Base-by-base conservation (phyloP, 1,140 invertebrate species). In the Rhagoletis pomonella region DNA sequence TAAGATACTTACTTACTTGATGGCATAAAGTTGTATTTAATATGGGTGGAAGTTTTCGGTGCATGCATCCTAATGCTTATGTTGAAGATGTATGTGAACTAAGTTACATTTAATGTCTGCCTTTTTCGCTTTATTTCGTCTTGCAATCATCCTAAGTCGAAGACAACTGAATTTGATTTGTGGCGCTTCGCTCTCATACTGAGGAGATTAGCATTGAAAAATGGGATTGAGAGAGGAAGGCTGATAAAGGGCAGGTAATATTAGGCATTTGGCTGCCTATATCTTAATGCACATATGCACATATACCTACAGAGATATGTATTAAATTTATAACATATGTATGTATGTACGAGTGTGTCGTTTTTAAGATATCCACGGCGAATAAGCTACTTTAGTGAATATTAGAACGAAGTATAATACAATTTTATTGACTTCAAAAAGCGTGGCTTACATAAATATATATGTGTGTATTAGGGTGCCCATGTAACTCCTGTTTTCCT, bases 141-240 rank as follows among this genome's bases (percentile, higher is more conserved):
- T 73, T 17, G 39, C 44, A 73, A 73, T 73, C 67, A 42, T 17
- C 14, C 12, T 47, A 4, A 73, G 44, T 73, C 67, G 67, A 73
- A 73, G 67, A 73, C 67, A 73, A 73, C 44, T 14, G 67, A 42
- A 73, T 73, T 0, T 73, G 67, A 73, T 73, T 73, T 73, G 67
- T 73, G 39, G 67, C 67, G 67, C 42, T 73, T 73, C 67, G 14
- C 17, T 73, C n/a, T 14, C 67, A n/a, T 10, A 73, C 44, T 73
- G 67, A 73, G 17, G 67, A 42, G 67, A 73, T 73, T 73, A 73
- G 29, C 29, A 29, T 14, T 14, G 39, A 14, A 17, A 47, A 73
- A 73, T 47, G 42, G 42, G 12, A n/a, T 73, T 73, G 67, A 44
- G 39, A 44, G 42, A 47, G 67, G 12, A 3, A n/a, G 42, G 67